Base-by-base conservation (phyloP, 1,140 invertebrate species). In the Eciton burchellii region DNA sequence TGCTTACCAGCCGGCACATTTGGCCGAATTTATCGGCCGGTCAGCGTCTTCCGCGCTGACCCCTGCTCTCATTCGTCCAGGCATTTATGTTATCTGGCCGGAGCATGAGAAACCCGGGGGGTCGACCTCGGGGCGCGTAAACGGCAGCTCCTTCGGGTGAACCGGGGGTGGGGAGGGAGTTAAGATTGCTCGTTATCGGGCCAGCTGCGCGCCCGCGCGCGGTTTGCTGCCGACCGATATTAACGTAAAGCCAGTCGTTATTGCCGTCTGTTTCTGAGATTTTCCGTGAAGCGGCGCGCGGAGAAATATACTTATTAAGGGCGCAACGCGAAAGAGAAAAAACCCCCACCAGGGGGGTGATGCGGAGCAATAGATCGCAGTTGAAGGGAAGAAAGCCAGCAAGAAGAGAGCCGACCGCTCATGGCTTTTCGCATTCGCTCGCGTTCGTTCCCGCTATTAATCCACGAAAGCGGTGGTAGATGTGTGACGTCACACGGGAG, bases 71-170 rank as follows among this genome's bases (percentile, higher is more conserved):
- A 77, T 83, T 83, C 81, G 49, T 83, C 62, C 43, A 14, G 35
- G 74, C 74, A 71, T 83, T 83, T 83, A 70, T 70, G 74, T 83
- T 83, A 81, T 83, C 82, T 83, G 29, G 41, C 43, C 45, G 43
- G 16, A 45, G 35, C 73, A 68, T 24, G 52, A 29, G 52, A 35
- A 35, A 35, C 35, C 35, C 26, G 29, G 63, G 29, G 63, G 43
- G 41, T 11, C 56, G 52, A 57, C 19, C 45, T 26, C 56, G 5
- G 21, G 24, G 21, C 54, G 11, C 41, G 54, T 60, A 71, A 82
- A 72, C 12, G 45, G 6, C 70, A 52, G 66, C 19, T 24, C 35
- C 16, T 41, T 24, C 45, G 62, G 47, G 19, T 35, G 43, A n/a
- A 52, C 16, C 29, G 41, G 52, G 60, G 54, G 16, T 21, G 41